These are phyloP conservation scores for Chloroceryle aenea DNA, from an alignment of 2,113 vertebrate species.

Conservation along the genomic window DNA sequence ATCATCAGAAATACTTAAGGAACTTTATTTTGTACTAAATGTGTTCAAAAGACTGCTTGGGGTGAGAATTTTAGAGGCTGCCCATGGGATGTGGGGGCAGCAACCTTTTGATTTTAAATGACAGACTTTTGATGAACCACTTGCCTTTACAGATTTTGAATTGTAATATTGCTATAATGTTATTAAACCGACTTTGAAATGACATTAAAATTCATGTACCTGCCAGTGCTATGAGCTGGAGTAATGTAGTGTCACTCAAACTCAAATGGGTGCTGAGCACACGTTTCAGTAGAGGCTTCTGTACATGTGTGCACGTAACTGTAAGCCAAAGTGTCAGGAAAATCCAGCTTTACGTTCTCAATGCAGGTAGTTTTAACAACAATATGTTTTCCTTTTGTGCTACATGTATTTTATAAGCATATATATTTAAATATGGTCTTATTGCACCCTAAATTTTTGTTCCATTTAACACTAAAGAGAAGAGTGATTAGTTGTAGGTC, in stretches of 20 bases:
- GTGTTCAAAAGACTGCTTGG: background rate
- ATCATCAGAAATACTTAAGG: background rate
- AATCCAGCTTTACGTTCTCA: background rate
- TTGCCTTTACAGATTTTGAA: constrained; percentile 46
- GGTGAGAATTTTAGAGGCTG: background rate
- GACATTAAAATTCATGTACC: constrained; percentile 39
- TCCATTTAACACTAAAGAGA: background rate
- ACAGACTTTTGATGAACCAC: constrained; percentile 3
- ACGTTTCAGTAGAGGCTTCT: background rate
- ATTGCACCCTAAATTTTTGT: background rate
- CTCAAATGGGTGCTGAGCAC: background rate
- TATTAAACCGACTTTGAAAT: constrained; percentile 52
- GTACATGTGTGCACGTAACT: background rate
- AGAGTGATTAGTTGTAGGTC: background rate
- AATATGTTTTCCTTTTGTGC: background rate
- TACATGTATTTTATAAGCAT: background rate
- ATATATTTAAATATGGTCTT: background rate
- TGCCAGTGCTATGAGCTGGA: background rate
- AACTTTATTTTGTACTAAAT: background rate
- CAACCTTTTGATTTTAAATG: background rate
- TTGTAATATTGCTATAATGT: constrained; percentile 35
- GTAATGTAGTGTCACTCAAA: constrained; percentile 38
- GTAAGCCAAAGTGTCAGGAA: background rate
- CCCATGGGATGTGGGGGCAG: background rate
- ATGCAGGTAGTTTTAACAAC: background rate